These are phyloP conservation scores for Sinocyclocheilus anshuiensis DNA, from an alignment of 2,113 vertebrate species.

Conservation along the genomic window DNA sequence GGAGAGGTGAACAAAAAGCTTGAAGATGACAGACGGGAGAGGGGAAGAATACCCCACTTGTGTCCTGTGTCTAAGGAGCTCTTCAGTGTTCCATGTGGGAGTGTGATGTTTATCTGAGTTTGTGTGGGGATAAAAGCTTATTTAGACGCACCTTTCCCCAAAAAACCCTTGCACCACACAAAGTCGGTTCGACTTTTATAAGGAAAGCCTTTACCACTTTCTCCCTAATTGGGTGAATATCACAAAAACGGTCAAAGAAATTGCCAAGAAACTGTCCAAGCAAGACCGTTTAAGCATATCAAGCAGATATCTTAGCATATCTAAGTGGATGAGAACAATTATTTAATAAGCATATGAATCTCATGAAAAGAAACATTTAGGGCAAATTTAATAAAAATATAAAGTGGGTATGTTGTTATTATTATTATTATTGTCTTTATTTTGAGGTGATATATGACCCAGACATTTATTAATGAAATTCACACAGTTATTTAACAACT, in stretches of 20 bases:
- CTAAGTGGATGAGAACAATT: neutral
- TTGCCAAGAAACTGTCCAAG: neutral
- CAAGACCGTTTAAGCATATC: neutral
- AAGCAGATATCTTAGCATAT: neutral
- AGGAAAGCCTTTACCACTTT: neutral
- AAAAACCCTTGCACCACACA: constrained; percentile 21
- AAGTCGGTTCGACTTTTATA: neutral
- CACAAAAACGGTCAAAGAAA: neutral
- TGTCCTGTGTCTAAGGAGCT: constrained; percentile 50
- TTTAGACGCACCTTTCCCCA: constrained; percentile 4
- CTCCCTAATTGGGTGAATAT: neutral
- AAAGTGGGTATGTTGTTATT: too few relatives aligned
- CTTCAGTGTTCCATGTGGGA: constrained; percentile 23
- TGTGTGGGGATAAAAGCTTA: constrained; percentile 24
- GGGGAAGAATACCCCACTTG: constrained; percentile 55
- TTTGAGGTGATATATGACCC: neutral
- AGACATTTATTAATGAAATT: neutral
- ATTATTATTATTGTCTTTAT: neutral
- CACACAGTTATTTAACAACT: neutral
- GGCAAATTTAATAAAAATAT: neutral
- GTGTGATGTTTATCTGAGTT: constrained; percentile 24
- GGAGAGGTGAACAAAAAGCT: constrained; percentile 54
- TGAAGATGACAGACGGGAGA: constrained; percentile 42
- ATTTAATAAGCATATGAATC: neutral
- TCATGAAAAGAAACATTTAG: neutral